Base-by-base conservation (phyloP, 1,140 invertebrate species). In the Drosophila auraria region DNA sequence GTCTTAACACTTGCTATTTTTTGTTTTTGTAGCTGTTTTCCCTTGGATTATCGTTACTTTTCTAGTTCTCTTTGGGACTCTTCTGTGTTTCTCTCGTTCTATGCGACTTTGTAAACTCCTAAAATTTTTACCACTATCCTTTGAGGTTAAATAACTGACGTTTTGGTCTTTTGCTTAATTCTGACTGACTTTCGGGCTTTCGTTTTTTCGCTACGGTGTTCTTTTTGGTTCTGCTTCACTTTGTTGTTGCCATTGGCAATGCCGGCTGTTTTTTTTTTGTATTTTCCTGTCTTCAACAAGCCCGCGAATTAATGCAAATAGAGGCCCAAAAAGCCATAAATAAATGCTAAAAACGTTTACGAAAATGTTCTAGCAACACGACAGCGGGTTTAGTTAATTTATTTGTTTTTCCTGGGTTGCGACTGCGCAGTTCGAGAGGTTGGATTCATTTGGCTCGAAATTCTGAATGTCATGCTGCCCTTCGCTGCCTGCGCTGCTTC, bases 201-300 rank as follows among this genome's bases (percentile, higher is more conserved):
- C 6, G n/a, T 25, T 58, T 63, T 54, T 70, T 72, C 36, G 27
- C 69, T 40, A 50, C 40, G 65, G 27, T 63, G 36, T 50, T 63
- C 30, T 42, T 59, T 69, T 49, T 12, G 33, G 9, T 66, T 64
- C 36, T 45, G 14, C 49, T 82, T 12, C 58, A 51, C 45, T 40
- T 77, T 66, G 69, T 68, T 87, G 83, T 87, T 87, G 83, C 81
- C 82, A 86, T 79, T 84, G 81, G 81, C 83, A 81, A 87, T 81
- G 68, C 20, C 42, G 42, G 6, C n/a, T 44, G 27, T 23, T 79
- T 47, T 47, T 64, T 44, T 51, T 61, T 20, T 20, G 20, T 20
- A 40, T 25, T 38, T 73, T 74, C 60, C 44, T 57, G 25, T 25
- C 30, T 73, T 78, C 60, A 79, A 77, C 81, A 77, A 80, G 72